A percentile compares a stretch with the other conserved stretches of the same genome.
Evolutionary conservation across 2,797 vertebrate genomes (phyloP).

Genomic region (Halcyon chelicuti): DNA sequence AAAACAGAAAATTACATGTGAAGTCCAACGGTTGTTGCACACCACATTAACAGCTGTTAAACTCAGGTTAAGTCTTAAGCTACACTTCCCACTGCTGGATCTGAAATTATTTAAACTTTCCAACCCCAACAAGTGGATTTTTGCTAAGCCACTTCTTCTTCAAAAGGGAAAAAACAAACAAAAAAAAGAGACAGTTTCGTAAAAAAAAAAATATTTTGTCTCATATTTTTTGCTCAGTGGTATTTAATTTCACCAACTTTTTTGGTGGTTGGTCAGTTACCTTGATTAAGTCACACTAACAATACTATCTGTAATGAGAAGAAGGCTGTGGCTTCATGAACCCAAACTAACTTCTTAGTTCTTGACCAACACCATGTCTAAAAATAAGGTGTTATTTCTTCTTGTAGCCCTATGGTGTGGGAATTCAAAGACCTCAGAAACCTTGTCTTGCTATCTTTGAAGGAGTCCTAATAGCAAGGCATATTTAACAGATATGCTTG

Average conservation of each 20-base stretch:
- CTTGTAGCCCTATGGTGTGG: background rate
- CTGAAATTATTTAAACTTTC: background rate
- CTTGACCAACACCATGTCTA: background rate
- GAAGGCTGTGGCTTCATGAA: background rate
- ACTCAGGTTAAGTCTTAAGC: background rate
- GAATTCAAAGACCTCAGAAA: background rate
- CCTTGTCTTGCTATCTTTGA: background rate
- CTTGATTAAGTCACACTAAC: background rate
- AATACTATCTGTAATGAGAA: background rate
- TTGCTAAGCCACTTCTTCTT: background rate
- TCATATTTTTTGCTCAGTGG: background rate
- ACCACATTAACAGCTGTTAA: background rate
- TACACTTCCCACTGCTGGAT: background rate
- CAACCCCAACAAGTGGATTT: background rate
- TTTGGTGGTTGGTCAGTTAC: background rate
- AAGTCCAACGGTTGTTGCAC: background rate
- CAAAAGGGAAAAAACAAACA: background rate
- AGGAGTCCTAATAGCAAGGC: background rate
- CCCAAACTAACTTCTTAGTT: background rate
- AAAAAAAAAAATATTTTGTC: background rate
- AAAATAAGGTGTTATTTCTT: fast-evolving
- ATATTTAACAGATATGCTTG: background rate
- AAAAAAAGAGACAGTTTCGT: background rate
- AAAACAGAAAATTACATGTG: background rate
- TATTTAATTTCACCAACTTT: background rate